A percentile compares a stretch with the other conserved stretches of the same genome.
These are phyloP conservation scores for Riptortus pedestris DNA, from an alignment of 1,140 invertebrate genomes.

Conservation along the genomic window DNA sequence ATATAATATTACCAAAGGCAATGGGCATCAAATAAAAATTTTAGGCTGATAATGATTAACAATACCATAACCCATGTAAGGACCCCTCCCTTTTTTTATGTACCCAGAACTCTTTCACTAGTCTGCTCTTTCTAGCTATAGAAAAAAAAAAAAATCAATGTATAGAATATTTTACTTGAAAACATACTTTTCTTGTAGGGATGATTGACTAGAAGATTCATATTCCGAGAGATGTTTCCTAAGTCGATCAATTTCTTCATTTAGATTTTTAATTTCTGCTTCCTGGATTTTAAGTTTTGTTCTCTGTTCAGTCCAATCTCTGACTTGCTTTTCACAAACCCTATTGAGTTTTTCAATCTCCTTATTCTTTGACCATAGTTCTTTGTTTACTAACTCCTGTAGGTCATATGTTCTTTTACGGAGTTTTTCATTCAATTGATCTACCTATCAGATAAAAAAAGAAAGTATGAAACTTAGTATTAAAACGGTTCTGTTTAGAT, in stretches of 20 bases:
- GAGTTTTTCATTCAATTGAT: constrained; percentile 45
- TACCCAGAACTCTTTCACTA: no score
- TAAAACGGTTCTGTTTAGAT: no score
- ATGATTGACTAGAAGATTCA: not conserved
- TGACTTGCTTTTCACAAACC: constrained; percentile 31
- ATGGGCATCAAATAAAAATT: no score
- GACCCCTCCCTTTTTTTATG: no score
- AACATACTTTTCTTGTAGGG: no score
- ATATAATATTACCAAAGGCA: no score
- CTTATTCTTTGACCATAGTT: constrained; percentile 58
- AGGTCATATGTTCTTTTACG: constrained; percentile 51
- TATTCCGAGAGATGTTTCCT: not conserved
- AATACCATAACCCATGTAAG: no score
- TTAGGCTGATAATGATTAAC: no score
- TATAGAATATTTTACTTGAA: no score
- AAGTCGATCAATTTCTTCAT: constrained; percentile 1
- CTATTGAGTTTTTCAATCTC: constrained; percentile 52
- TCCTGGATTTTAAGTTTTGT: constrained; percentile 35
- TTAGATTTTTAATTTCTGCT: constrained; percentile 33
- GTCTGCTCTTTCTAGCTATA: no score
- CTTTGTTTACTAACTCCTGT: constrained; percentile 50
- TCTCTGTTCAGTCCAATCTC: constrained; percentile 32
- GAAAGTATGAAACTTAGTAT: no score
- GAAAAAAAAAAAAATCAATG: no score
- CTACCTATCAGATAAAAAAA: constrained; percentile 38